Percentiles rank a stretch among this genome's conserved stretches.
Evolutionary conservation across 2,888 invertebrate genomes (phyloP).

Genomic region (Macaria notata): DNA sequence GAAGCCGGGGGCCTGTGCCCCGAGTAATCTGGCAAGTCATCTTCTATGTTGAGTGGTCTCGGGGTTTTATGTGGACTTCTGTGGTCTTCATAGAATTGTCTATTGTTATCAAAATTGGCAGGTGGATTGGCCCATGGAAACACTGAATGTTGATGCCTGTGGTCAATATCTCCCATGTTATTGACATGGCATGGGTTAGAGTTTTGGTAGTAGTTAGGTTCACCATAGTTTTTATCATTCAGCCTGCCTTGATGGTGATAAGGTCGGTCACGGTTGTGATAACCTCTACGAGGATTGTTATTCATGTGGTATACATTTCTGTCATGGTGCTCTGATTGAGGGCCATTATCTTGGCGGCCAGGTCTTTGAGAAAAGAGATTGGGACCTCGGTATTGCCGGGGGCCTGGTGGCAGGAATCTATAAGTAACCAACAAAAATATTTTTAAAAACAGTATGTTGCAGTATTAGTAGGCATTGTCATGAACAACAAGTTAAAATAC

Average conservation of each 20-base stretch:
- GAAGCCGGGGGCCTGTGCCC: constrained; percentile 75
- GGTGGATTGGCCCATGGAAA: constrained; percentile 48
- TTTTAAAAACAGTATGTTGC: too few relatives aligned
- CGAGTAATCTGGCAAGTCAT: constrained; percentile 50
- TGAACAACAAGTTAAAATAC: too few relatives aligned
- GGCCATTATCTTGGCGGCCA: constrained; percentile 38
- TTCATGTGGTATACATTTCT: constrained; percentile 49
- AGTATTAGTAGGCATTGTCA: too few relatives aligned
- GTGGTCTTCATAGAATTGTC: constrained; percentile 47
- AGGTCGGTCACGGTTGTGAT: constrained; percentile 41
- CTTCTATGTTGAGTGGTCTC: constrained; percentile 42
- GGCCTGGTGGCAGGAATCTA: constrained; percentile 54
- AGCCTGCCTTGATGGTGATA: constrained; percentile 39
- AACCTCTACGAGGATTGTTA: constrained; percentile 43
- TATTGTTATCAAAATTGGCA: constrained; percentile 36
- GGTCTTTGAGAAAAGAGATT: constrained; percentile 41
- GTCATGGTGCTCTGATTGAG: constrained; percentile 44
- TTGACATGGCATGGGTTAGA: constrained; percentile 45
- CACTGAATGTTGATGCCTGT: constrained; percentile 42
- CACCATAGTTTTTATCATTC: constrained; percentile 33
- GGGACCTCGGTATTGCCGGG: constrained; percentile 43
- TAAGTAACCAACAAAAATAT: not conserved
- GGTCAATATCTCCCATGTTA: constrained; percentile 68
- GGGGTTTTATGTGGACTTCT: constrained; percentile 44
- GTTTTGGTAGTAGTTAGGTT: constrained; percentile 41